Conservation (phyloP, 2,113 vertebrate genomes). For the Halichoerus grypus region DNA sequence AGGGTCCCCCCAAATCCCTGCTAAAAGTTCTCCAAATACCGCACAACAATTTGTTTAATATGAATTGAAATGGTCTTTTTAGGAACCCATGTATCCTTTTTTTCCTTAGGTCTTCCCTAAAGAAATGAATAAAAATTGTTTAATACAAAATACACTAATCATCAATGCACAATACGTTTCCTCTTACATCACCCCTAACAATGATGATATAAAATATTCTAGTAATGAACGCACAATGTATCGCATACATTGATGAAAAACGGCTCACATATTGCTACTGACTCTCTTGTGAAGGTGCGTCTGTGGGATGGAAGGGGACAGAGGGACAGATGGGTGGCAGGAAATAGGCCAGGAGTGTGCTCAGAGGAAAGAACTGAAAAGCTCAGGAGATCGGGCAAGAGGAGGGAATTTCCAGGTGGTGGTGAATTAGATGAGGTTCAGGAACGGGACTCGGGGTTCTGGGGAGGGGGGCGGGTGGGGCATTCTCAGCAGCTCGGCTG, state of each 20-base stretch:
- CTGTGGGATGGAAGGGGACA: not conserved
- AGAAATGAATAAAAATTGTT: not conserved
- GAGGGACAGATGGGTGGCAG: not conserved
- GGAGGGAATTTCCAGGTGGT: too few species aligned
- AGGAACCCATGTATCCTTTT: conserved; percentile 27
- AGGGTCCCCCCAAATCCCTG: not conserved
- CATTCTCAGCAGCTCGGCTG: not conserved
- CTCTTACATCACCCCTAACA: not conserved
- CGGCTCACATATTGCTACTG: too few species aligned
- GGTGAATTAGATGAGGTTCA: not conserved
- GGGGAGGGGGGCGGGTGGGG: rapidly evolving
- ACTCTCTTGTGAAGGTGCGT: not conserved
- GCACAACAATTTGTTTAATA: not conserved
- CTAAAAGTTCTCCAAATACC: not conserved
- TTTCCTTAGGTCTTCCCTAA: not conserved
- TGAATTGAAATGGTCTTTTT: conserved; percentile 27
- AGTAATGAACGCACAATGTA: not conserved
- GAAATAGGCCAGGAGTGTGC: not conserved
- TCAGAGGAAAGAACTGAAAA: not conserved
- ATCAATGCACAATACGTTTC: not conserved
- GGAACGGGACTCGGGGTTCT: rapidly evolving
- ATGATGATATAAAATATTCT: not conserved
- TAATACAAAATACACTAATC: not conserved
- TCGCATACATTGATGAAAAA: not conserved
- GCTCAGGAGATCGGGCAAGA: not conserved